Evolutionary conservation across 2,113 vertebrate species (phyloP), one percentile per base, ranked within the genome.

Genomic region (Kryptolebias marmoratus): DNA sequence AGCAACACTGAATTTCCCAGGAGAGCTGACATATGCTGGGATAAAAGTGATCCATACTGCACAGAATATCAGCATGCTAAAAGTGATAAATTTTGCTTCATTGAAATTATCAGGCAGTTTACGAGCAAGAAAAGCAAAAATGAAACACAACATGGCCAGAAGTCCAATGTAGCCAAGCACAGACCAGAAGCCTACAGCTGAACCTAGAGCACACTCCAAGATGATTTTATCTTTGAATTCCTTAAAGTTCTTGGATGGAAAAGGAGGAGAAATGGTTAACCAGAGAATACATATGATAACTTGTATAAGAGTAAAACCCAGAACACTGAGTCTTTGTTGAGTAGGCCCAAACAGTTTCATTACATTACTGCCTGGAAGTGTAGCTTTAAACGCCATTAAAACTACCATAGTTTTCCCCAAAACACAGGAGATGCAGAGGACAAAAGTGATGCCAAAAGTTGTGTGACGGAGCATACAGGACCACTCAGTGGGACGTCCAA

Each of bases 381-480:
- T 22, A 0, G 73, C 31, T 27, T 60, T 48, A 47, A 75, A 75
- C 0, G 73, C 73, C 64, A 68, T 0, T 0, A 75, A 48, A 36
- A 75, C 73, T 15, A 75, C 57, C 30, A 75, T 75, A 28, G 73
- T 75, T 68, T 68, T 75, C 14, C 73, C 73, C 18, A 75, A n/a
- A 55, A 75, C 49, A 39, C 73, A 75, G 32, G 73, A 61, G 57
- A 75, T 54, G 0, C 64, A 75, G 0, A 75, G 64, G 0, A 75
- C 73, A 12, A 75, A 75, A 10, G 64, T 63, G 59, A 71, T 71
- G 59, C 59, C 69, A 31, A 71, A 71, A 1, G 69, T 59, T 16
- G 84, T 88, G 87, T 91, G 91, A 16, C 91, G 74, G 64, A 92
- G 84, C 87, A 90, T 90, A 71, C 91, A 93, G 22, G 91, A 92